These are phyloP conservation scores for Natrix natrix DNA, from an alignment of 2,797 vertebrate genomes.

Conservation along the genomic window DNA sequence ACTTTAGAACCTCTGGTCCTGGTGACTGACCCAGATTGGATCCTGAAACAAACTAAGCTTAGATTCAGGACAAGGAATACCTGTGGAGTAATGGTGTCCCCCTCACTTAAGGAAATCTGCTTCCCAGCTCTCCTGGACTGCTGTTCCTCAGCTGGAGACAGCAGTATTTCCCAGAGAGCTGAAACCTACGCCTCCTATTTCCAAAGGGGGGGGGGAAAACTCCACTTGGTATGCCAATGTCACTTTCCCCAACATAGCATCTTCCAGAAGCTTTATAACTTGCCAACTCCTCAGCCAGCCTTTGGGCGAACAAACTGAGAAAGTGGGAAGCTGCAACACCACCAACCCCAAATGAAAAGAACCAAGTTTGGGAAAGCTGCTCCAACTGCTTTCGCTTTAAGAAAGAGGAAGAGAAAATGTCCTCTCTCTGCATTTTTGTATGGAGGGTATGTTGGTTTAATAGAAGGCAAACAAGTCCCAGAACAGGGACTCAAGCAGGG, in stretches of 20 bases:
- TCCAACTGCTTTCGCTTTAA: background rate
- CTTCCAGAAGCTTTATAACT: background rate
- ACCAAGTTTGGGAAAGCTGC: background rate
- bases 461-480: background rate
- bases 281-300: background rate
- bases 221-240: background rate
- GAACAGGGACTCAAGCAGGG: background rate
- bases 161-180: background rate
- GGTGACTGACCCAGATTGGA: background rate
- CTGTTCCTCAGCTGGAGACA: background rate
- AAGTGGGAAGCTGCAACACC: background rate
- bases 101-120: background rate
- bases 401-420: background rate
- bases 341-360: background rate
- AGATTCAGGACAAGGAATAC: background rate
- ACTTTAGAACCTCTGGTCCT: background rate
- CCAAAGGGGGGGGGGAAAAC: background rate
- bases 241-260: background rate
- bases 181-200: background rate
- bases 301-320: background rate
- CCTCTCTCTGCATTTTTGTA: background rate
- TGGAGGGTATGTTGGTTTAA: no score
- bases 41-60: background rate
- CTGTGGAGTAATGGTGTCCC: background rate
- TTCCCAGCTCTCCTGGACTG: background rate